These are phyloP conservation scores for Hyles euphorbiae DNA, from an alignment of 1,140 invertebrate species.

Conservation along the genomic window DNA sequence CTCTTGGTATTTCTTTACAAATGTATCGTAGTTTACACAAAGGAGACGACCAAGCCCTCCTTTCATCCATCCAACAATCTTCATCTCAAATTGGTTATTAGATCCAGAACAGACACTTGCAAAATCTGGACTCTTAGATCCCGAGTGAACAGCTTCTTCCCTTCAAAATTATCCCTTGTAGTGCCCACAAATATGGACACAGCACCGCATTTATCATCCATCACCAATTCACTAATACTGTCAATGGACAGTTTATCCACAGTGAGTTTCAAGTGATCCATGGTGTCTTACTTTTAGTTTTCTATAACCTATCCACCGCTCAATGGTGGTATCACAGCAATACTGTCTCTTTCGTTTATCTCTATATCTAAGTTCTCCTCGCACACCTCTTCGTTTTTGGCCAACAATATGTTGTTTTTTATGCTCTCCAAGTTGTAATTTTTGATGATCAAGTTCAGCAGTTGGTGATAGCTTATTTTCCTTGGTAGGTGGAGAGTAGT, in stretches of 20 bases:
- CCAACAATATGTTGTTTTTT: constrained; percentile 82
- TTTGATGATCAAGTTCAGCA: constrained; percentile 77
- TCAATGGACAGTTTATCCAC: constrained; percentile 82
- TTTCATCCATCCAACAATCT: no score
- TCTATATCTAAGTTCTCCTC: constrained; percentile 75
- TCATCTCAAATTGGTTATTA: no score
- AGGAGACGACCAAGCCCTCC: no score
- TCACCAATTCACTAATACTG: constrained; percentile 80
- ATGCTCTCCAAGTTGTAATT: constrained; percentile 82
- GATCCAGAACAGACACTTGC: no score
- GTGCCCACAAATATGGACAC: constrained; percentile 93
- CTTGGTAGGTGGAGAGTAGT: constrained; percentile 70
- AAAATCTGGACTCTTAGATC: no score
- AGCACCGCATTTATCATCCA: constrained; percentile 88
- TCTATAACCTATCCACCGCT: constrained; percentile 84
- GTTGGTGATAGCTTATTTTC: constrained; percentile 70
- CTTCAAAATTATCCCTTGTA: constrained; percentile 92
- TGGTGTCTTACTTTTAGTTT: constrained; percentile 30
- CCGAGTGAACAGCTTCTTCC: no score
- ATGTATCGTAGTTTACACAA: no score
- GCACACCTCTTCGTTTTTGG: constrained; percentile 88
- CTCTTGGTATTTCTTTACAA: no score
- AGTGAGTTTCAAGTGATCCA: constrained; percentile 83
- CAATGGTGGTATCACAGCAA: constrained; percentile 91
- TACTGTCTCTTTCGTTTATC: constrained; percentile 81